Evolutionary conservation across 2,113 vertebrate species (phyloP).

Genomic region (Psephotus haematonotus): DNA sequence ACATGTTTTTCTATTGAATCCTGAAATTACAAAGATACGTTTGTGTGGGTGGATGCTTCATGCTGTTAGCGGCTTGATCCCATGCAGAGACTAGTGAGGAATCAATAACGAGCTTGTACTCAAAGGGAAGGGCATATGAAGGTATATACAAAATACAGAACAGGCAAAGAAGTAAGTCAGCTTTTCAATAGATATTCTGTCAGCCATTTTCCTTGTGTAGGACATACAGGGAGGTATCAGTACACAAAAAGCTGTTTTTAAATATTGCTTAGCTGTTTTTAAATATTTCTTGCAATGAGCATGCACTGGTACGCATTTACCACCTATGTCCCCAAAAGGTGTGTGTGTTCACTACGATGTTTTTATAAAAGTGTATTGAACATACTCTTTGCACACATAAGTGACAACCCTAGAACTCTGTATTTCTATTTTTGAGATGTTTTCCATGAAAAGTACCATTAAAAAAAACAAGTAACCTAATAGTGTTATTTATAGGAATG

Average conservation of each 20-base stretch:
- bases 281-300: background rate
- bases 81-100: background rate
- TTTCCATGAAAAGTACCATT: background rate
- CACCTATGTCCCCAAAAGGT: background rate
- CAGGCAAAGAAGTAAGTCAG: background rate
- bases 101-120: background rate
- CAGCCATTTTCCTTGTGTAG: background rate
- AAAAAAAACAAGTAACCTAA: background rate
- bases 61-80: slow-evolving; percentile 14
- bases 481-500: background rate
- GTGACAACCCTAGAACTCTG: background rate
- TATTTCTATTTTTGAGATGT: background rate
- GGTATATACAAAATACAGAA: background rate
- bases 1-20: slow-evolving; percentile 1
- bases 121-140: background rate
- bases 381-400: background rate
- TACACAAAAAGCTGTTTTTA: background rate
- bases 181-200: background rate
- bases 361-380: background rate
- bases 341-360: background rate
- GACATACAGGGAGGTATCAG: background rate
- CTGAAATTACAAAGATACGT: slow-evolving; percentile 39
- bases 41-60: background rate
- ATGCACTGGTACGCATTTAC: background rate
- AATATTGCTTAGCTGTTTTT: background rate